phyloP scores from a whole-genome alignment of 35 echinoderm and acorn worm species.

The Stichopus chloronotus region DNA sequence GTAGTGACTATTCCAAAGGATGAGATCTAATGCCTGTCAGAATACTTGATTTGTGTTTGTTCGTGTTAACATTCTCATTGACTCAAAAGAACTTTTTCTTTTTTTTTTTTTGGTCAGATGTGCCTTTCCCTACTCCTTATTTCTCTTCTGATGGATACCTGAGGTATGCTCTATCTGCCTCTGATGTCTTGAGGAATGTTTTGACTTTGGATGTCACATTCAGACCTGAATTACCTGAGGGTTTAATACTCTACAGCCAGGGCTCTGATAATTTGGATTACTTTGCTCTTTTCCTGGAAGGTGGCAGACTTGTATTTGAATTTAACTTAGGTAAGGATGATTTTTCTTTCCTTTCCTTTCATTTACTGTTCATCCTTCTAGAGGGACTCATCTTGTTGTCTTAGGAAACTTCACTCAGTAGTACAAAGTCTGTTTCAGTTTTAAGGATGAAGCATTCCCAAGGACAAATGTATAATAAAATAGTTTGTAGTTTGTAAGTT shows the following conservation, averaged over 20 bases:
- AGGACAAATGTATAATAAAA: too few species aligned
- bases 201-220: conserved; percentile 66
- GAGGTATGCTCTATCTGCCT: conserved; percentile 67
- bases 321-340: conserved; percentile 82
- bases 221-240: conserved; percentile 67
- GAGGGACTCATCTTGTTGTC: too few species aligned
- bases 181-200: conserved; percentile 45
- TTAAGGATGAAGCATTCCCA: too few species aligned
- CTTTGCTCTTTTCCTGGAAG: conserved; percentile 74
- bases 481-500: not conserved
- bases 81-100: not conserved
- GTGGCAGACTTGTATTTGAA: conserved; percentile 73
- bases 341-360: not conserved
- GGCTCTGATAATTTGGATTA: conserved; percentile 73
- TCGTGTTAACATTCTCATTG: not conserved
- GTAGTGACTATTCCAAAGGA: too few species aligned
- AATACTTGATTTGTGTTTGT: not conserved
- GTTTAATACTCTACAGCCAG: conserved; percentile 74
- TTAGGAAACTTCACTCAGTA: too few species aligned
- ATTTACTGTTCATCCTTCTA: too few species aligned
- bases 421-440: too few species aligned
- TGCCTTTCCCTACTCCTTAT: conserved; percentile 24
- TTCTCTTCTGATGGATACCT: conserved; percentile 74
- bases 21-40: not conserved
- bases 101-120: not conserved